Evolutionary conservation across 2,113 vertebrate species (phyloP), one percentile per base, ranked within the genome.

Genomic region (Suncus etruscus): DNA sequence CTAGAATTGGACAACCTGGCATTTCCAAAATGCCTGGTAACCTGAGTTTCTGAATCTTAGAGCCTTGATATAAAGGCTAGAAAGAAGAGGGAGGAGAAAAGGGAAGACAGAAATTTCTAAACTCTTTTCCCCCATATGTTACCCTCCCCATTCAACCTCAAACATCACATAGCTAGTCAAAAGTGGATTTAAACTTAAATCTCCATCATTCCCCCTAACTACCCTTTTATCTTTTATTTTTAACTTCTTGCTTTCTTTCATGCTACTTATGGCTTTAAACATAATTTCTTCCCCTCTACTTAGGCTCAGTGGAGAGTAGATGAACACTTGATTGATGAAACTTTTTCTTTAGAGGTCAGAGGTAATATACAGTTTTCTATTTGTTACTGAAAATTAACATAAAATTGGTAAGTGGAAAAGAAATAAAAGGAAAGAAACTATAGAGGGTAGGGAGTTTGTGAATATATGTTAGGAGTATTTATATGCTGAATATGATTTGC

Each of bases 321-420:
- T 82, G 15, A 85, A 12, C 25, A 29, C 79, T 54, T 61, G 1
- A 68, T 54, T 66, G 61, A 75, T 77, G 66, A 16, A 69, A 20
- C 2, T 66, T 92, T 92, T 78, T 14, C 70, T 54, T 50, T 4
- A n/a, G 75, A 93, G 14, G 2, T 79, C 48, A 79, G 3, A 51
- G 22, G 68, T 50, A 51, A 76, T 24, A 50, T 47, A 20, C 25
- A 68, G 22, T 29, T 47, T 76, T 66, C n/a, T 18, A 74, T 84
- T 86, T 63, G 63, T 74, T 86, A 45, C 32, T 86, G 39, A 94
- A 91, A 94, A 61, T 75, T 18, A 73, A 63, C 11, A 20, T 78
- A 39, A 83, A 90, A 75, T 27, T 78, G 10, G 72, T 68, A 54
- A 7, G 81, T 32, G 31, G 25, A 58, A 87, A 48, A 91, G 72